Conservation (phyloP, 2,888 invertebrate species). For the Chalcis sispes region DNA sequence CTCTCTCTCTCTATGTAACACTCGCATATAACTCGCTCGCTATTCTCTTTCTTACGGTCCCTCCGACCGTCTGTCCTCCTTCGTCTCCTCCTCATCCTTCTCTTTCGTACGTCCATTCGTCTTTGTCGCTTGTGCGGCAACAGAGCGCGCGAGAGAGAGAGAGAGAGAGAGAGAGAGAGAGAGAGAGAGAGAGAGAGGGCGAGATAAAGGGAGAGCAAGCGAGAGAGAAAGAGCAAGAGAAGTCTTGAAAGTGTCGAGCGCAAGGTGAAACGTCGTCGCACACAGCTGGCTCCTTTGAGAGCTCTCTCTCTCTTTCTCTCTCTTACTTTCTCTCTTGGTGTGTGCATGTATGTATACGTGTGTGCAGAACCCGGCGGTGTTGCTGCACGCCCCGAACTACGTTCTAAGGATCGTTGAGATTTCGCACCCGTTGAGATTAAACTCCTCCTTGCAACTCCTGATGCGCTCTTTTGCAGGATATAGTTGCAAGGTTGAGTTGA, state of each 20-base stretch:
- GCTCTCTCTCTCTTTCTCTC: slow-evolving; percentile 40
- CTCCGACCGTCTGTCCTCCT: neutral
- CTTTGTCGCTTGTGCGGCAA: too few species aligned
- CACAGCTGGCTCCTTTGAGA: slow-evolving; percentile 53
- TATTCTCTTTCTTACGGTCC: too few species aligned
- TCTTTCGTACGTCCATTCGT: neutral
- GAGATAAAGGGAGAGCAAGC: slow-evolving; percentile 14
- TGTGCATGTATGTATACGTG: too few species aligned
- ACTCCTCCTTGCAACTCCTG: too few species aligned
- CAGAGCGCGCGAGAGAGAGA: neutral
- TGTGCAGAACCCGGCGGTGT: too few species aligned
- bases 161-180: neutral
- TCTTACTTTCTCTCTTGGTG: neutral
- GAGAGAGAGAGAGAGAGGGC: slow-evolving; percentile 9
- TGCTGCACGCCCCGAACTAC: too few species aligned
- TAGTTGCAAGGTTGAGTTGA: too few species aligned
- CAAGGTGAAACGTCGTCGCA: slow-evolving; percentile 49
- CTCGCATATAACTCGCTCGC: too few species aligned
- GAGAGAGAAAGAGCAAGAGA: slow-evolving; percentile 25
- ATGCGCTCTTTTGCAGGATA: too few species aligned
- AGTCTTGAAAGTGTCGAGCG: slow-evolving; percentile 54
- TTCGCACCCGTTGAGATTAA: too few species aligned
- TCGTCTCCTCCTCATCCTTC: neutral
- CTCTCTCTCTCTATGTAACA: neutral
- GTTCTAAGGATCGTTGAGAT: too few species aligned